These are phyloP conservation scores for Callipepla squamata DNA, from an alignment of 2,113 vertebrate genomes.

Conservation along the genomic window DNA sequence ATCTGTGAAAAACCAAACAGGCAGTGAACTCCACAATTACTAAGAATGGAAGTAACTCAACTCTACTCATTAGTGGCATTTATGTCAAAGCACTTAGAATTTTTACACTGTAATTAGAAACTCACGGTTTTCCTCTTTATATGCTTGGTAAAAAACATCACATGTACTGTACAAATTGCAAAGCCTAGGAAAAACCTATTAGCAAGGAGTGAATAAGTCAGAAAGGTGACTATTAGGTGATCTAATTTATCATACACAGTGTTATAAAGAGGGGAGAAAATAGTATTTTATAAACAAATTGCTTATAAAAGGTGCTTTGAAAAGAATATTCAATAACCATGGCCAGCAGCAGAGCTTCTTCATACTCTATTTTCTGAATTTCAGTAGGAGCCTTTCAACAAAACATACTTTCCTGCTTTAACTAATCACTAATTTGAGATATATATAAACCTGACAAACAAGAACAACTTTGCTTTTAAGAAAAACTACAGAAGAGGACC, in stretches of 20 bases:
- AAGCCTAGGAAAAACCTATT: not conserved
- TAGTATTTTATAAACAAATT: not conserved
- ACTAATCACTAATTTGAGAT: not conserved
- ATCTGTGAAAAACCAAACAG: not conserved
- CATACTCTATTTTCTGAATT: not conserved
- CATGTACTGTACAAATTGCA: not conserved
- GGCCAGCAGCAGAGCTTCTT: not conserved
- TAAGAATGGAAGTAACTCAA: not conserved
- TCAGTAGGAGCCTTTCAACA: not conserved
- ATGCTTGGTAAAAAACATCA: not conserved
- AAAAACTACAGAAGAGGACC: not conserved
- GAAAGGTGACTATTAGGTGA: not conserved
- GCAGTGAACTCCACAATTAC: not conserved
- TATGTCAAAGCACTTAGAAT: accelerated
- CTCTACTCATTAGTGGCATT: not conserved
- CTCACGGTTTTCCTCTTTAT: not conserved
- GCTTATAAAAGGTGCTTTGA: not conserved
- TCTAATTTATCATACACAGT: not conserved
- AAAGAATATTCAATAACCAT: not conserved
- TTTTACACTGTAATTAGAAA: not conserved
- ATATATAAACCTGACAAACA: not conserved
- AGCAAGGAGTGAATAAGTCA: not conserved
- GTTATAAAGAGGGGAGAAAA: not conserved
- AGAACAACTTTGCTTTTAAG: not conserved
- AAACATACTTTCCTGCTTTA: not conserved